A percentile compares a stretch with the other conserved stretches of the same genome.
Evolutionary conservation across 2,888 invertebrate genomes (phyloP).

Genomic region (Reticulitermes lucifugus): DNA sequence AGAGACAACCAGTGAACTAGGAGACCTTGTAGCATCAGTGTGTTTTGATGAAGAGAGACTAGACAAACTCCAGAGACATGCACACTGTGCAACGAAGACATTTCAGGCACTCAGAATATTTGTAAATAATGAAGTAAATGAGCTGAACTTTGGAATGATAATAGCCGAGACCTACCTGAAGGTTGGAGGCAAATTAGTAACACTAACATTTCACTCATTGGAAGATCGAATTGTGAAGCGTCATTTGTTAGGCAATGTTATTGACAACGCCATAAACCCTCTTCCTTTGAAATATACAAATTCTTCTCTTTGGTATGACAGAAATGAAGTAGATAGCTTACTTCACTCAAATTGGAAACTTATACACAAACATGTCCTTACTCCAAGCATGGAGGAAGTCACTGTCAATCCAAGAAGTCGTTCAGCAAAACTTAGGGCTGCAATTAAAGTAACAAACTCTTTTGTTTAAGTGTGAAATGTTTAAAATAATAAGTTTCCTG

Average conservation of each 20-base stretch:
- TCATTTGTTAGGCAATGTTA: conserved; percentile 82
- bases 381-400: conserved; percentile 80
- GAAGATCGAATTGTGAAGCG: conserved; percentile 95
- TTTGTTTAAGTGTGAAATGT: neutral
- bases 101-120: conserved; percentile 95
- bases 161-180: conserved; percentile 83
- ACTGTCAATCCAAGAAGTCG: conserved; percentile 84
- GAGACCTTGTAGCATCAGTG: conserved; percentile 76
- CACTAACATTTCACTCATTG: conserved; percentile 91
- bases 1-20: conserved; percentile 85
- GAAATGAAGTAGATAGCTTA: conserved; percentile 71
- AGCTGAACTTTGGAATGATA: conserved; percentile 89
- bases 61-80: conserved; percentile 80
- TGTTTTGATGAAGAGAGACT: conserved; percentile 67
- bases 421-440: conserved; percentile 90
- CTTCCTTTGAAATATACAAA: conserved; percentile 79
- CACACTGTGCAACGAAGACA: conserved; percentile 90
- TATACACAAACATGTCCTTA: conserved; percentile 83
- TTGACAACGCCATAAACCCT: conserved; percentile 77
- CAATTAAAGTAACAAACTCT: conserved; percentile 68
- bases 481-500: no score
- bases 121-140: conserved; percentile 96
- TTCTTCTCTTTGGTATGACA: conserved; percentile 69
- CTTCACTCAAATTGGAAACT: conserved; percentile 80
- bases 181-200: conserved; percentile 80